Conservation (phyloP, 2,797 vertebrate species). For the Pipistrellus kuhlii region DNA sequence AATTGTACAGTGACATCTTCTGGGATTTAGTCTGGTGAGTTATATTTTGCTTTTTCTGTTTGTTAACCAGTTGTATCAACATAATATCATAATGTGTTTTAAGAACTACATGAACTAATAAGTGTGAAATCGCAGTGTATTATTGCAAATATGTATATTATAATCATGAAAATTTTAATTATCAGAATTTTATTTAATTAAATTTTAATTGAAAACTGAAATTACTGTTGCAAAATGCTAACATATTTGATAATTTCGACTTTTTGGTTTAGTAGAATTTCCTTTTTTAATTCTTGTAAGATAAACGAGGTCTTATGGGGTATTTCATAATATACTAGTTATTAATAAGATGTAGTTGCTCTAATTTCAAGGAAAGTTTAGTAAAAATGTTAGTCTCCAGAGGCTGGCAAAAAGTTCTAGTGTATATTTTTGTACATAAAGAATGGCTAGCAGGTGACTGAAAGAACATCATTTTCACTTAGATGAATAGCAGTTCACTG, state of each 20-base stretch:
- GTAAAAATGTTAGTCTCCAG: constrained; percentile 30
- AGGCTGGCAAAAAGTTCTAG: background rate
- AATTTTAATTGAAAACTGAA: background rate
- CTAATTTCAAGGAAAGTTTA: constrained; percentile 33
- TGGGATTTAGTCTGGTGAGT: constrained; percentile 80
- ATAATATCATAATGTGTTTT: background rate
- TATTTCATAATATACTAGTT: background rate
- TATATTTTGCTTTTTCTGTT: constrained; percentile 71
- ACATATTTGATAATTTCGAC: background rate
- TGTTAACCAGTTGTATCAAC: constrained; percentile 18
- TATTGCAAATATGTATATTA: background rate
- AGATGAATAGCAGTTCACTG: background rate
- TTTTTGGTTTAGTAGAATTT: constrained; percentile 1
- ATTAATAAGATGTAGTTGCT: background rate
- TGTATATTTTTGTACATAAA: background rate
- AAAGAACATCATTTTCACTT: constrained; percentile 31
- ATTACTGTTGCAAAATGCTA: background rate
- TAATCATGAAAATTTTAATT: background rate
- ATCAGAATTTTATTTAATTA: too few species aligned
- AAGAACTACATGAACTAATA: background rate
- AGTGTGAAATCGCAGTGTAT: background rate
- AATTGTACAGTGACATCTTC: constrained; percentile 66
- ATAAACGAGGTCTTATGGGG: background rate
- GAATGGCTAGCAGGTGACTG: background rate
- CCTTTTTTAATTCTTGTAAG: background rate